Evolutionary conservation across 2,797 vertebrate genomes (phyloP).

Genomic region (Enteromius afrohamiltoni): DNA sequence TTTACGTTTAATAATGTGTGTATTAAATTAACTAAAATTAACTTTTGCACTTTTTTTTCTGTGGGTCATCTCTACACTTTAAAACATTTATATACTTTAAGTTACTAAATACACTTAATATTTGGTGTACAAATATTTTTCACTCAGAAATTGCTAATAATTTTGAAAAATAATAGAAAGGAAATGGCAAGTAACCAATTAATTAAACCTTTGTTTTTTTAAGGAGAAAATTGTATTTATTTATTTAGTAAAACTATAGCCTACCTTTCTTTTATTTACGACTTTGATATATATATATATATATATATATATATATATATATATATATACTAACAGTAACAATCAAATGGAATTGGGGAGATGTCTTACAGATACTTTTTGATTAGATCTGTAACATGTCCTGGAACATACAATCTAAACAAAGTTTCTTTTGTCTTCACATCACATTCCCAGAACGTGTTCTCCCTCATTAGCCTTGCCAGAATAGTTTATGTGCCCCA

Average conservation of each 20-base stretch:
- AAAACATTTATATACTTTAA: background rate
- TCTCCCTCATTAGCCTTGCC: constrained; percentile 50
- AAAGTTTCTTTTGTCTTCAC: constrained; percentile 16
- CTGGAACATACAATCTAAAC: constrained; percentile 10
- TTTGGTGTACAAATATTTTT: background rate
- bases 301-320: too few relatives aligned
- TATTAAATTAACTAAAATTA: background rate
- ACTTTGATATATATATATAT: too few relatives aligned
- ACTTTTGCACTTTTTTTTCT: too few relatives aligned
- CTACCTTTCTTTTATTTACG: too few relatives aligned
- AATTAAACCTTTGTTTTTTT: background rate
- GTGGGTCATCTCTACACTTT: background rate
- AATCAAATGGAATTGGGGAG: background rate
- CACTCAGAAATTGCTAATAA: background rate
- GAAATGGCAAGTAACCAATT: background rate
- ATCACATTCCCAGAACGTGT: constrained; percentile 21
- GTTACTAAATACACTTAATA: background rate
- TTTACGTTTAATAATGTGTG: too few relatives aligned
- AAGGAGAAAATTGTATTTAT: background rate
- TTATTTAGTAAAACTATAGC: too few relatives aligned
- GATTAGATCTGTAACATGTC: background rate
- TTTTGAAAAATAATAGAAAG: background rate
- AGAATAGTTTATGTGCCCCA: constrained; percentile 56
- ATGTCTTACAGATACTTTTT: background rate
- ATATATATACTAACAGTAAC: background rate